phyloP scores from a whole-genome alignment of 2,888 invertebrate species.

The Rotaria macrura region DNA sequence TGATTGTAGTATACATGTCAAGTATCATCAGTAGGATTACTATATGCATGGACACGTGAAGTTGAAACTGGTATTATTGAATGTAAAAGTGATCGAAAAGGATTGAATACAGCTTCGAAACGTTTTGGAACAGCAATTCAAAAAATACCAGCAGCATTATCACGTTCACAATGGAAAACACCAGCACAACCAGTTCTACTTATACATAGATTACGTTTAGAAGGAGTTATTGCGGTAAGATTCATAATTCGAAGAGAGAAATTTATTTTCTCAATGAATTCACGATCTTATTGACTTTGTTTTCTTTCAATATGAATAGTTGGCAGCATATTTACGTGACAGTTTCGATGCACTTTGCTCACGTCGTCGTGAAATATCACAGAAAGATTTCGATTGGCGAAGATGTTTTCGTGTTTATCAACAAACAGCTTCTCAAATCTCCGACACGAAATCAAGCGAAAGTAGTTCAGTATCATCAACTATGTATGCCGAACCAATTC shows the following conservation, averaged over 20 bases:
- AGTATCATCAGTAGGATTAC: constrained; percentile 46
- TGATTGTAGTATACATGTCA: constrained; percentile 45
- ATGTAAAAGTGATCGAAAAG: constrained; percentile 46
- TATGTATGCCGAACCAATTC: neutral
- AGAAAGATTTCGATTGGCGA: constrained; percentile 33
- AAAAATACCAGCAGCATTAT: constrained; percentile 41
- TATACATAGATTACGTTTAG: constrained; percentile 44
- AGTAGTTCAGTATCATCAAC: neutral
- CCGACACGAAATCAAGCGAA: neutral
- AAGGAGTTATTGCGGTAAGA: constrained; percentile 46
- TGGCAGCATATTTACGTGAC: constrained; percentile 28
- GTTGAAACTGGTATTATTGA: constrained; percentile 46
- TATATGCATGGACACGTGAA: constrained; percentile 48
- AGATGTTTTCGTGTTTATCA: constrained; percentile 31
- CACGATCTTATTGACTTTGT: too few species aligned
- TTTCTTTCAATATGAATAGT: neutral
- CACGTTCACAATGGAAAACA: constrained; percentile 41
- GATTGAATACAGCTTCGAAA: constrained; percentile 42
- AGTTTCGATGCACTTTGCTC: constrained; percentile 21
- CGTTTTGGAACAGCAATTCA: constrained; percentile 41
- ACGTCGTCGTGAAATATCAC: constrained; percentile 22
- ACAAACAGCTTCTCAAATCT: neutral
- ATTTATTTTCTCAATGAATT: neutral
- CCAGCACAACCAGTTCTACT: constrained; percentile 43
- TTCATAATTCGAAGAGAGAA: too few species aligned